Evolutionary conservation across 2,888 invertebrate species (phyloP), one percentile per base, ranked within the genome.

Genomic region (Cyaniris semiargus): DNA sequence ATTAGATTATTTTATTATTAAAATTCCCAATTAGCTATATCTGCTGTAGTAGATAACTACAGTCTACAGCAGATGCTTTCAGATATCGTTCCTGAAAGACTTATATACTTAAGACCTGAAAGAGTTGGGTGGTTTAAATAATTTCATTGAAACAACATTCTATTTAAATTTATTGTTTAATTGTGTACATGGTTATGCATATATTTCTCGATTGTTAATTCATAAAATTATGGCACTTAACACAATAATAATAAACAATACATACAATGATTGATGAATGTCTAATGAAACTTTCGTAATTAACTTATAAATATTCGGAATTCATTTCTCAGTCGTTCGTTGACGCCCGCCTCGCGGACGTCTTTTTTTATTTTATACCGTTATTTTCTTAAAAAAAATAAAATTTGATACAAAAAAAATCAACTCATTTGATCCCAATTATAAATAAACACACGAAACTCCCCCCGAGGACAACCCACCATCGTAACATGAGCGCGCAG

Each of bases 221-320:
- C 89, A 90, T 93, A 91, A 92, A 93, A 92, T 93, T 94, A 94
- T 94, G 94, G 94, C 94, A 94, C 94, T 93, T 91, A 93, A 93
- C 87, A 89, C 85, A 93, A 92, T 90, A 88, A 90, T 84, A 88
- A 84, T 86, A 86, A 89, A 89, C 85, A 89, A 90, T 90, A 92
- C 86, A 91, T 91, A 91, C 83, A 82, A 81, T 82, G 81, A 76
- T 78, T 76, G 78, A 81, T 83, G 86, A 89, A 91, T 90, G 90
- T 91, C 90, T 86, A 88, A 89, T 86, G 85, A 81, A 83, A 84
- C 83, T 84, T 87, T 88, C 88, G 88, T 85, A 82, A 83, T 86
- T 83, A 89, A 88, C 90, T 89, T 90, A 86, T 84, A 84, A 81
- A 81, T 88, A 88, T 88, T 91, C 91, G 91, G 94, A 94, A 94